Conservation (phyloP, 2,888 invertebrate species). For the Rhagonycha fulva region DNA sequence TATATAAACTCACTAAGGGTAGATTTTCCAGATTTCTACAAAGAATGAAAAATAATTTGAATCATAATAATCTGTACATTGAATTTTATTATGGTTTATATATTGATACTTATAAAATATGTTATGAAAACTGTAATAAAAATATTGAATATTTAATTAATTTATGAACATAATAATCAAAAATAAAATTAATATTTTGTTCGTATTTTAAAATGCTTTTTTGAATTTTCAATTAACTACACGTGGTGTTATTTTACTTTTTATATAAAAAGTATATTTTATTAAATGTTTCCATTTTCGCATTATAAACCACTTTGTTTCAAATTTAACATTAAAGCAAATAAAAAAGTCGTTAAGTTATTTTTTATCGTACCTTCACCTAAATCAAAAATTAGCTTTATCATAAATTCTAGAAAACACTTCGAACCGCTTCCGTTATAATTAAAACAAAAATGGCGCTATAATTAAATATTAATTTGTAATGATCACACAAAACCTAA, state of each 20-base stretch:
- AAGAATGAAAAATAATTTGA: too few species aligned
- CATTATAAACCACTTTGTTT: background rate
- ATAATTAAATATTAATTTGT: background rate
- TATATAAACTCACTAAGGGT: too few species aligned
- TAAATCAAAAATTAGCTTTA: slow-evolving; percentile 1
- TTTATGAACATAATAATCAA: too few species aligned
- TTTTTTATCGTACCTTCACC: background rate
- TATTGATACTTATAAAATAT: too few species aligned
- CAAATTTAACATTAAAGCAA: background rate
- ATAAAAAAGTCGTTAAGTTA: slow-evolving; percentile 2
- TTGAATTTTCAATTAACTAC: background rate
- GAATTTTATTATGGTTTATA: too few species aligned
- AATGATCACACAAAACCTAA: background rate
- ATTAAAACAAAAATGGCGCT: background rate
- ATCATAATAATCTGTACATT: too few species aligned
- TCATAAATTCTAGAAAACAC: background rate
- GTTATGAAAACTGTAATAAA: too few species aligned
- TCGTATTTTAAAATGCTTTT: background rate
- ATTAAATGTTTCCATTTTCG: background rate
- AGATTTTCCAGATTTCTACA: too few species aligned
- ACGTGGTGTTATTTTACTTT: background rate
- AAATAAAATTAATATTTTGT: too few species aligned
- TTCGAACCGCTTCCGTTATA: background rate
- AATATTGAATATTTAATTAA: too few species aligned
- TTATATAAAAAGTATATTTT: background rate